phyloP scores from a whole-genome alignment of 2,113 vertebrate species.

The Phycodurus eques region DNA sequence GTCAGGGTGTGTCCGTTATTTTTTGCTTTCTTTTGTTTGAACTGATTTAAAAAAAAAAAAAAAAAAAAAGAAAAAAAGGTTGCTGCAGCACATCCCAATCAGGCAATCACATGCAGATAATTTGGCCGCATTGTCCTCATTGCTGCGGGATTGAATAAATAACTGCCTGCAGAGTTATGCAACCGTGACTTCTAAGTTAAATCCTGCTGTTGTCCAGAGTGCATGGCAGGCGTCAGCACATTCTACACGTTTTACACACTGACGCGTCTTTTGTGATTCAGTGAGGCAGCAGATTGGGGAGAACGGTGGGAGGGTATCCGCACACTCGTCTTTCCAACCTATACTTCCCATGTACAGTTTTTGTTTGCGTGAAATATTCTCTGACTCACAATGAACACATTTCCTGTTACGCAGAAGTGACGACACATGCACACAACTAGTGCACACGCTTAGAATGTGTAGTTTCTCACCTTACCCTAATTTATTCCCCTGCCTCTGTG shows the following conservation, averaged over 20 bases:
- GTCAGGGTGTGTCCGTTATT: not conserved
- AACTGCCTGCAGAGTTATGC: slow-evolving; percentile 2
- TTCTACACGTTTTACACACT: slow-evolving; percentile 10
- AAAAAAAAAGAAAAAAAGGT: not conserved
- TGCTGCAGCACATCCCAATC: not conserved
- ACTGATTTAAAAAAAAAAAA: not conserved
- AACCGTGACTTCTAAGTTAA: slow-evolving; percentile 7
- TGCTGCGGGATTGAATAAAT: not conserved
- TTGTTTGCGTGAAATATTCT: slow-evolving; percentile 50
- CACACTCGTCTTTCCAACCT: slow-evolving; percentile 23
- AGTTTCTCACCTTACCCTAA: not conserved
- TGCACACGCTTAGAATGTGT: not conserved
- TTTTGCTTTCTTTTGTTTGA: not conserved
- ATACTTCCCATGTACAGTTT: slow-evolving; percentile 19
- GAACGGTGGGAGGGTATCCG: slow-evolving; percentile 19
- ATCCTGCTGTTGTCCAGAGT: not conserved
- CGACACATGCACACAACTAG: not conserved
- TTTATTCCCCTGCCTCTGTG: not conserved
- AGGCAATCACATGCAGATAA: not conserved
- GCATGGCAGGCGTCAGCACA: not conserved
- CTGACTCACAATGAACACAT: slow-evolving; percentile 26
- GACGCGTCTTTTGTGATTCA: slow-evolving; percentile 25
- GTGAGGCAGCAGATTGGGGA: slow-evolving; percentile 24
- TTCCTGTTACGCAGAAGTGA: slow-evolving; percentile 33
- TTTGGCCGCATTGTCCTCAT: slow-evolving; percentile 1